Conservation (phyloP, 2,113 vertebrate genomes). For the Cephalopterus ornatus region DNA sequence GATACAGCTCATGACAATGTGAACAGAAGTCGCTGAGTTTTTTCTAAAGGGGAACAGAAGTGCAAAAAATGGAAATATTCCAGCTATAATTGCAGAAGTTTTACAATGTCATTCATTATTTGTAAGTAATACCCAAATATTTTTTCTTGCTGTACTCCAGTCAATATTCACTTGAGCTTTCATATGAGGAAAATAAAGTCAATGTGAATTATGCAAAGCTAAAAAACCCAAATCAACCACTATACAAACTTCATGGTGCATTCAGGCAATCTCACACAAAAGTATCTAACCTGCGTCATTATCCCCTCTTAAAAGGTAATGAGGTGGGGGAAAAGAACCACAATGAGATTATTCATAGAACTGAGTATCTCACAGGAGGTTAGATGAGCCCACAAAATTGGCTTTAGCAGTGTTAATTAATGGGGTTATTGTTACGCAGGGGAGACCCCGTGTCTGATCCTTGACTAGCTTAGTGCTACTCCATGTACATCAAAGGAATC, state of each 20-base stretch:
- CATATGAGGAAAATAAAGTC: neutral
- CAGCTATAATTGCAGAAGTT: constrained; percentile 28
- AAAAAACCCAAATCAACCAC: neutral
- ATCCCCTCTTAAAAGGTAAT: neutral
- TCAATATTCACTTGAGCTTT: neutral
- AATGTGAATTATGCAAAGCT: neutral
- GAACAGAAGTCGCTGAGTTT: neutral
- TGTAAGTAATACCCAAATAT: neutral
- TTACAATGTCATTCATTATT: constrained; percentile 29
- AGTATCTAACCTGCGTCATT: neutral
- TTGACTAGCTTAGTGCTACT: neutral
- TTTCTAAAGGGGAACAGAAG: neutral
- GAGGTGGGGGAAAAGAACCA: neutral
- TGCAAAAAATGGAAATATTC: neutral
- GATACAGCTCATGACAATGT: neutral
- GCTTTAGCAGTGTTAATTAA: neutral
- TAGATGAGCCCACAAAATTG: neutral
- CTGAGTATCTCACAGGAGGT: neutral
- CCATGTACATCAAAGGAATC: neutral
- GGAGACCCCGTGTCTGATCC: neutral
- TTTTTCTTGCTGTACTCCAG: neutral
- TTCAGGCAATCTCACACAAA: neutral
- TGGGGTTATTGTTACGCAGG: neutral
- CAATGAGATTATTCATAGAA: neutral
- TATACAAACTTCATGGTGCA: neutral